Percentiles rank a stretch among this genome's conserved stretches.
These are phyloP conservation scores for Tapera naevia DNA, from an alignment of 2,797 vertebrate genomes.

Conservation along the genomic window DNA sequence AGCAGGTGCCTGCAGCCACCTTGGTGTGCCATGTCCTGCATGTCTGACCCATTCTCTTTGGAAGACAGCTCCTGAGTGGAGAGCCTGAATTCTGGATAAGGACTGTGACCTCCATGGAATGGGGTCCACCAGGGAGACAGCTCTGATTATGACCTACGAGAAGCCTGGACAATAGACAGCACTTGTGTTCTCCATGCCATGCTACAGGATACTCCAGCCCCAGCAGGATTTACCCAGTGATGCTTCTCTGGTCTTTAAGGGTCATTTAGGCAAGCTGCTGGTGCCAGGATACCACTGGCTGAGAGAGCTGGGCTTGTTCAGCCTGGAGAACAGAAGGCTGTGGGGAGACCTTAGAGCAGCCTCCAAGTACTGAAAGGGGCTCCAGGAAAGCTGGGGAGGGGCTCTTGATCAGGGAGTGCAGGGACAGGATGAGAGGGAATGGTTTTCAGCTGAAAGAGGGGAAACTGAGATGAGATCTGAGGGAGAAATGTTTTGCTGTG, in stretches of 20 bases:
- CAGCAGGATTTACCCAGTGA: accelerated
- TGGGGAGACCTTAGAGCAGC: too few relatives aligned
- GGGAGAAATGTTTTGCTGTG: too few relatives aligned
- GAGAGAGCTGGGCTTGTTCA: too few relatives aligned
- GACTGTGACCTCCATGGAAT: neutral
- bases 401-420: too few relatives aligned
- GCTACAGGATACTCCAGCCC: neutral
- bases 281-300: neutral
- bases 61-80: neutral
- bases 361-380: too few relatives aligned
- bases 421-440: too few relatives aligned
- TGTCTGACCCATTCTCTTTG: neutral
- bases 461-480: too few relatives aligned
- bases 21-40: accelerated
- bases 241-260: neutral
- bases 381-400: too few relatives aligned
- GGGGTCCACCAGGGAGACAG: accelerated
- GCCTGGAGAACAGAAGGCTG: too few relatives aligned
- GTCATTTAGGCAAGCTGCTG: neutral
- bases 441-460: too few relatives aligned
- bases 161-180: accelerated
- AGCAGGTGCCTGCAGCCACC: accelerated
- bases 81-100: neutral
- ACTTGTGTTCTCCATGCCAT: accelerated
- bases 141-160: accelerated